Conservation (phyloP, 1,140 invertebrate genomes). For the Drosophila sucinea region DNA sequence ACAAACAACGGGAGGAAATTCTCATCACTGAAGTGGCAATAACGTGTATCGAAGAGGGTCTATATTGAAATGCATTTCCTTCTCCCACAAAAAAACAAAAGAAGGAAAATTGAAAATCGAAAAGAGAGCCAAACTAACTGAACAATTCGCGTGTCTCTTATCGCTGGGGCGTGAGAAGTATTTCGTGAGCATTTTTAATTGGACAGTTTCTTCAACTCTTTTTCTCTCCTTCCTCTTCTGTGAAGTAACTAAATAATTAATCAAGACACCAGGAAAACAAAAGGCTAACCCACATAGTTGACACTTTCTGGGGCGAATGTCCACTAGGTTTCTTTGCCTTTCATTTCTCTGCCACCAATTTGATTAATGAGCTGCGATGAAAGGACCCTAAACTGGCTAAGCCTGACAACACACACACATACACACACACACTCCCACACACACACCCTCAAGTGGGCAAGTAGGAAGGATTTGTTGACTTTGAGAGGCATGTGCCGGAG, state of each 20-base stretch:
- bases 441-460: neutral
- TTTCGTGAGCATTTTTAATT: constrained; percentile 45
- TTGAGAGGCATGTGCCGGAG: neutral
- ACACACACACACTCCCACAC: neutral
- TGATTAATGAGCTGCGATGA: constrained; percentile 74
- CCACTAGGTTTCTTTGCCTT: constrained; percentile 46
- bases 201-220: constrained; percentile 29
- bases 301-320: constrained; percentile 65
- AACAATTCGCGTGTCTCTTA: constrained; percentile 45
- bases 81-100: neutral
- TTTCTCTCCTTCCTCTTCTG: neutral
- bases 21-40: constrained; percentile 69
- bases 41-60: constrained; percentile 57
- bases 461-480: constrained; percentile 4
- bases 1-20: constrained; percentile 13
- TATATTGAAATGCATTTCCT: constrained; percentile 51
- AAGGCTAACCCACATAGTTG: constrained; percentile 48
- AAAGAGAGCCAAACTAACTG: neutral
- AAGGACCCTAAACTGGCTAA: constrained; percentile 32
- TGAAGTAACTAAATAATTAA: constrained; percentile 66
- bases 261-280: constrained; percentile 57
- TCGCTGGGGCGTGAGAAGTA: constrained; percentile 31
- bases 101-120: neutral
- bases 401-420: neutral
- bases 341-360: constrained; percentile 32